Evolutionary conservation across 2,113 vertebrate genomes (phyloP).

Genomic region (Arothron firmamentum): DNA sequence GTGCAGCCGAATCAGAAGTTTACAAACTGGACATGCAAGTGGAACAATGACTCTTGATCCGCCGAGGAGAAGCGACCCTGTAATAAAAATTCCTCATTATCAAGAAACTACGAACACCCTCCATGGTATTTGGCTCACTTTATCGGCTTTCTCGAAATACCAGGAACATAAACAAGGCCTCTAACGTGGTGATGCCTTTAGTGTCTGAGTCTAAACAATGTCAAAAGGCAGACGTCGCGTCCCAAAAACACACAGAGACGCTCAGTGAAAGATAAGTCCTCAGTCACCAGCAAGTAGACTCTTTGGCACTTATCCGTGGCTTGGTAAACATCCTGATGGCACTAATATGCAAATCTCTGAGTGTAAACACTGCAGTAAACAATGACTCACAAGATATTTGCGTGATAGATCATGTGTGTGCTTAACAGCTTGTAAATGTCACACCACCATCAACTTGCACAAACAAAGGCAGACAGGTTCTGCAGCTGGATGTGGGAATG

Average conservation of each 20-base stretch:
- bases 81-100: no score
- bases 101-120: no score
- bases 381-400: slow-evolving; percentile 6
- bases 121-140: no score
- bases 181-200: background rate
- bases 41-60: no score
- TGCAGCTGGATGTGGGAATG: background rate
- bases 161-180: background rate
- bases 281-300: background rate
- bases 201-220: background rate
- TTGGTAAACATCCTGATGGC: slow-evolving; percentile 7
- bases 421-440: background rate
- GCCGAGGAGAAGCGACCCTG: no score
- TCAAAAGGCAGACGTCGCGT: background rate
- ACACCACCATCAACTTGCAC: background rate
- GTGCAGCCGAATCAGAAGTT: no score
- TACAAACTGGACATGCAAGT: no score
- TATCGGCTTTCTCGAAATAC: no score
- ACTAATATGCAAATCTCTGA: slow-evolving; percentile 22
- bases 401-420: background rate
- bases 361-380: slow-evolving; percentile 11
- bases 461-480: slow-evolving; percentile 4
- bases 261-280: no score
- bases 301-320: background rate
- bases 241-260: background rate